phyloP scores from a whole-genome alignment of 2,113 vertebrate genomes.

The Dendropsophus ebraccatus region DNA sequence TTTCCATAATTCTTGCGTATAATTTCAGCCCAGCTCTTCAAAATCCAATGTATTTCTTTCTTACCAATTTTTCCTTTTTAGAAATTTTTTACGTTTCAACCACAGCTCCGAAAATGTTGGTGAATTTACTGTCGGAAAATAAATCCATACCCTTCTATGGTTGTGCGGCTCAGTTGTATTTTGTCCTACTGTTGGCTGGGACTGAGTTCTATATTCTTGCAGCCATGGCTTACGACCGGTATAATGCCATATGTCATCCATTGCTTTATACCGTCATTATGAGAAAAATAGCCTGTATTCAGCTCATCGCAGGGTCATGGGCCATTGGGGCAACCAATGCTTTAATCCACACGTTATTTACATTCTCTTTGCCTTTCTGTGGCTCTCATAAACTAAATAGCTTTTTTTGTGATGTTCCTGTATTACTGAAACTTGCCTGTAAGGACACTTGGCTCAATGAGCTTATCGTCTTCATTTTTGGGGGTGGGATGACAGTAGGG shows the following conservation, averaged over 20 bases:
- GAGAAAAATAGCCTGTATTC: slow-evolving; percentile 23
- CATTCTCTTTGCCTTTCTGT: slow-evolving; percentile 28
- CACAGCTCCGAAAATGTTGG: slow-evolving; percentile 19
- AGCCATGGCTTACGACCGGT: slow-evolving; percentile 47
- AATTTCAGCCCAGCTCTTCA: neutral
- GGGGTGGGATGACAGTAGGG: neutral
- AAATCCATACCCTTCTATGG: slow-evolving; percentile 26
- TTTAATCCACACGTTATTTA: slow-evolving; percentile 11
- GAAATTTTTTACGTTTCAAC: slow-evolving; percentile 43
- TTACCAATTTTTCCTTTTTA: slow-evolving; percentile 32
- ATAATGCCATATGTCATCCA: slow-evolving; percentile 45
- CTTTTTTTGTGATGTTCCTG: slow-evolving; percentile 50
- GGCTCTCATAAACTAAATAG: slow-evolving; percentile 9
- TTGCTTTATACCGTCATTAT: slow-evolving; percentile 28
- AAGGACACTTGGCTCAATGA: slow-evolving; percentile 40
- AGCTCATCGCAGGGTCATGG: slow-evolving; percentile 18
- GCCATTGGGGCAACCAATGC: neutral
- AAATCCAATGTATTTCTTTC: slow-evolving; percentile 45
- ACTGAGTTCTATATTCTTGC: slow-evolving; percentile 37
- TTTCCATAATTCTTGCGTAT: slow-evolving; percentile 25
- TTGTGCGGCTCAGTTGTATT: slow-evolving; percentile 25
- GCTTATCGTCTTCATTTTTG: slow-evolving; percentile 7
- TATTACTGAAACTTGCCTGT: slow-evolving; percentile 26
- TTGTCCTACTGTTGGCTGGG: neutral
- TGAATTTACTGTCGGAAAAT: neutral